Conservation (phyloP, 2,888 invertebrate species). For the Napeogenes sylphis region DNA sequence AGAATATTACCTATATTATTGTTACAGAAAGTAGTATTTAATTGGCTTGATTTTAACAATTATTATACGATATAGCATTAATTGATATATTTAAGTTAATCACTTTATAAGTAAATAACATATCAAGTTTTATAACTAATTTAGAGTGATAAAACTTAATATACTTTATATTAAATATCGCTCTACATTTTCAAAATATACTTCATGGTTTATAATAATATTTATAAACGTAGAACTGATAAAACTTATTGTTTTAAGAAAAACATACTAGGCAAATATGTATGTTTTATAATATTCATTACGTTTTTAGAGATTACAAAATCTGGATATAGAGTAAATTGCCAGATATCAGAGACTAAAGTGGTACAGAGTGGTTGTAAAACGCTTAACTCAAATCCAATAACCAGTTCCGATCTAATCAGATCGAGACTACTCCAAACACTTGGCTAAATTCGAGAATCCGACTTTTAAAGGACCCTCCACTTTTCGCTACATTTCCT, state of each 20-base stretch:
- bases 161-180: too few species aligned
- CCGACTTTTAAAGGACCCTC: constrained; percentile 44
- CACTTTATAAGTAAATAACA: too few species aligned
- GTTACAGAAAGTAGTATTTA: too few species aligned
- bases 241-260: background rate
- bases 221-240: constrained; percentile 5
- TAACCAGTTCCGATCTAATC: constrained; percentile 60
- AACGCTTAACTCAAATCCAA: constrained; percentile 59
- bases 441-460: constrained; percentile 56
- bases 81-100: too few species aligned
- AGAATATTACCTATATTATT: too few species aligned
- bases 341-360: constrained; percentile 19
- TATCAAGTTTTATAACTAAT: too few species aligned
- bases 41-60: too few species aligned
- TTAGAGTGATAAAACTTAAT: too few species aligned
- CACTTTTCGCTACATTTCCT: constrained; percentile 30
- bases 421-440: constrained; percentile 42
- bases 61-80: too few species aligned
- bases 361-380: constrained; percentile 32
- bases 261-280: background rate
- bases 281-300: too few species aligned
- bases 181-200: too few species aligned
- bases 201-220: background rate
- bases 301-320: background rate
- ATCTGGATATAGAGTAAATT: constrained; percentile 13